Evolutionary conservation across 2,113 vertebrate species (phyloP), one percentile per base, ranked within the genome.

Genomic region (Anguilla rostrata): DNA sequence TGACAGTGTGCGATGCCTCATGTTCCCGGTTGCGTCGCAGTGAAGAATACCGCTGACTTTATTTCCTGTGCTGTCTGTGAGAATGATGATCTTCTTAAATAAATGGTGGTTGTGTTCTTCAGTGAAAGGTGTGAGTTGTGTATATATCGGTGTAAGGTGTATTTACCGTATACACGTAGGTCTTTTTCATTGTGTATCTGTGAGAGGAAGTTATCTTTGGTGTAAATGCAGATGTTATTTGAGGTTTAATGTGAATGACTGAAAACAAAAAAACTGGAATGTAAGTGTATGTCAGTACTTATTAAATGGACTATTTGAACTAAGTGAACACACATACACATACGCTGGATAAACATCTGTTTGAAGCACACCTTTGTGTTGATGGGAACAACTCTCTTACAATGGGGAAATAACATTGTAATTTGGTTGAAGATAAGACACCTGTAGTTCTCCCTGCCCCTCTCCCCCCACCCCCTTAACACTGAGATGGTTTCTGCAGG

Each of bases 51-150:
- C 9, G 71, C 71, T 12, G 56, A 66, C 79, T 18, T 83, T 87
- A 41, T 83, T 87, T 75, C 39, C 66, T 82, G 56, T 41, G 56
- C 57, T 60, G n/a, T 75, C 14, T 86, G 85, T 86, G 78, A 81
- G 85, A 81, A 86, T 81, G 78, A 86, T 26, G 60, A 66, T 81
- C 34, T 86, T 86, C 82, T 86, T 82, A 78, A 86, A 82, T 56
- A 86, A 81, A 86, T 66, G 85, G 53, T 81, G 41, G 49, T 29
- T 60, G 41, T 82, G 63, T 82, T 86, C 78, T 80, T 86, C 78
- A 16, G 85, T 85, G 57, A 82, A n/a, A 83, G 22, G 81, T 63
- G 57, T 75, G 71, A 2, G n/a, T 29, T 82, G 29, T 86, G 85
- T 81, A 43, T 82, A 85, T 81, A 34, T 81, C 66, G 63, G 78